Evolutionary conservation across 2,888 invertebrate species (phyloP), one percentile per base, ranked within the genome.

Genomic region (Cephus pulcher): DNA sequence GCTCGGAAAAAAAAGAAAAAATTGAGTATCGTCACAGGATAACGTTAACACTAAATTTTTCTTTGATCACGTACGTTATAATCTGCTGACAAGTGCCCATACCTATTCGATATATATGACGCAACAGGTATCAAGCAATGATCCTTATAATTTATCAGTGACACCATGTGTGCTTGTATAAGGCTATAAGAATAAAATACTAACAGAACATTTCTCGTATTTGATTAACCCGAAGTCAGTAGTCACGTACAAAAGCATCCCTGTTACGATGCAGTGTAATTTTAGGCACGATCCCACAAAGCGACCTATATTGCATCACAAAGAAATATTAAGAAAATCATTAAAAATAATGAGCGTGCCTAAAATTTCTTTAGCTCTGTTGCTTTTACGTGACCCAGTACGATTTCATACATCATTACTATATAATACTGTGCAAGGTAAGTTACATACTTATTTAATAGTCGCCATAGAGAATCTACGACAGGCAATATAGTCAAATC

Each of bases 91-190:
- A 23, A 56, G 40, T 56, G 23, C 23, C 23, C 40, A 56, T 56
- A 56, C 6, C 6, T 56, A 56, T 56, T 56, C 40, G 40, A 56
- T 71, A 71, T 33, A 75, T 78, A 75, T 71, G 70, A 78, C 56
- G 74, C 69, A 76, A 12, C 34, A 71, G 76, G 73, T 76, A 78
- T 78, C 78, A 73, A 76, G 78, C 76, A 75, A 78, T 73, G 40
- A 73, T 75, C 76, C 82, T 75, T 83, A 87, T 85, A 84, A 88
- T 75, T 83, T 85, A 88, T 82, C 77, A 56, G 79, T 82, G 75
- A 81, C 81, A 82, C 82, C 83, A 84, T 83, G 83, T 85, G 86
- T 88, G 88, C 88, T 89, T 90, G 90, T 90, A 89, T 80, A 80
- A 85, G 83, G 84, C 80, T 71, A 86, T 83, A 78, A 79, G 80